Evolutionary conservation across 2,888 invertebrate genomes (phyloP), one percentile per base, ranked within the genome.

Genomic region (Podotricha telesiphe): DNA sequence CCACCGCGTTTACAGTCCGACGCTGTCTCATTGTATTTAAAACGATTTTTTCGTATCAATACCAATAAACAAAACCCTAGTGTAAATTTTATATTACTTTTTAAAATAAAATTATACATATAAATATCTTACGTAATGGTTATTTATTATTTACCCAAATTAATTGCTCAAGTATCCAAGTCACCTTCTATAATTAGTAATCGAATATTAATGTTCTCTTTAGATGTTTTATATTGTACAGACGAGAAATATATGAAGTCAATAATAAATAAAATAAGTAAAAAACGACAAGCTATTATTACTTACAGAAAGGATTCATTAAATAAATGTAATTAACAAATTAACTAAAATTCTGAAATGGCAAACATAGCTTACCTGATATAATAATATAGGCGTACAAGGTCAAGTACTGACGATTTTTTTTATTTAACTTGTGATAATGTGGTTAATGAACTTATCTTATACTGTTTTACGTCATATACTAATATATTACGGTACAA

Each of bases 401-500:
- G 59, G 65, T 64, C 59, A 56, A 56, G 51, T 56, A 42, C 68
- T 56, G 48, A 20, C 37, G 10, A 42, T 64, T 42, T 64, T 68
- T 64, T 69, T 22, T 51, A 34, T 59, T 67, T 67, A 58, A 58
- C 53, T 45, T 45, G 45, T 65, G 68, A 65, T 65, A 58, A 42
- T n/a, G 45, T 59, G 67, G 65, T 48, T 69, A 69, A 65, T 65
- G 65, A 65, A 68, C 68, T 68, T 42, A 7, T 34, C 51, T 66
- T 66, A 42, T 51, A 61, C 15, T 45, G 56, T 37, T 47, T 47
- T 56, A 56, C 55, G 56, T 65, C 48, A 65, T 45, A n/a, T n/a
- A n/a, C n/a, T n/a, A 50, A 22, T 40, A 34, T 34, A 53, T 28
- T 42, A 11, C 42, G 42, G 13, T 13, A 53, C 28, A 17, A 55